Evolutionary conservation across 2,113 vertebrate species (phyloP).

Genomic region (Nipponia nippon): DNA sequence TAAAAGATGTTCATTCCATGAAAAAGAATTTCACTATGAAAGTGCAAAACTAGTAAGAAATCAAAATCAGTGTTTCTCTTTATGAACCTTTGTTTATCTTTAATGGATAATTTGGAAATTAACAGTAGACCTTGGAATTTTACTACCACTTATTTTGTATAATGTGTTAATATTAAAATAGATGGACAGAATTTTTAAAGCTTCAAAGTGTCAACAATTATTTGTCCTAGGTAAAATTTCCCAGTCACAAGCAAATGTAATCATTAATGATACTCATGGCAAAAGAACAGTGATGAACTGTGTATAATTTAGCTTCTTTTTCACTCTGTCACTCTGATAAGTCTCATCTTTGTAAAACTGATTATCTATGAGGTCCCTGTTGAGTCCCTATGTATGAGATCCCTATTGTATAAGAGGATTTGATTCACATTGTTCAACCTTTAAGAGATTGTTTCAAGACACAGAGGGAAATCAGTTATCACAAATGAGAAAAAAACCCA

Average conservation of each 20-base stretch:
- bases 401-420: background rate
- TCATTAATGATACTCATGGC: background rate
- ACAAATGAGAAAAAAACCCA: background rate
- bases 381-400: background rate
- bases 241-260: background rate
- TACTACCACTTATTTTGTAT: background rate
- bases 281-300: background rate
- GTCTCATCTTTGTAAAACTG: background rate
- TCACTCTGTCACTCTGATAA: background rate
- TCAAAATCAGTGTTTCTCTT: background rate
- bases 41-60: background rate
- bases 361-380: background rate
- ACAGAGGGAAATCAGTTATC: background rate
- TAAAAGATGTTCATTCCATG: background rate
- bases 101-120: background rate
- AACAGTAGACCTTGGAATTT: background rate
- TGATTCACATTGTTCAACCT: background rate
- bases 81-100: background rate
- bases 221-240: background rate
- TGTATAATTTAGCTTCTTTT: background rate
- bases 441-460: background rate
- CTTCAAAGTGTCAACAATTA: background rate
- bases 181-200: background rate
- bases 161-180: background rate
- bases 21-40: background rate